Percentiles rank a stretch among this genome's conserved stretches.
phyloP scores from a whole-genome alignment of 2,113 vertebrate species.

The Phrynocephalus versicolor region DNA sequence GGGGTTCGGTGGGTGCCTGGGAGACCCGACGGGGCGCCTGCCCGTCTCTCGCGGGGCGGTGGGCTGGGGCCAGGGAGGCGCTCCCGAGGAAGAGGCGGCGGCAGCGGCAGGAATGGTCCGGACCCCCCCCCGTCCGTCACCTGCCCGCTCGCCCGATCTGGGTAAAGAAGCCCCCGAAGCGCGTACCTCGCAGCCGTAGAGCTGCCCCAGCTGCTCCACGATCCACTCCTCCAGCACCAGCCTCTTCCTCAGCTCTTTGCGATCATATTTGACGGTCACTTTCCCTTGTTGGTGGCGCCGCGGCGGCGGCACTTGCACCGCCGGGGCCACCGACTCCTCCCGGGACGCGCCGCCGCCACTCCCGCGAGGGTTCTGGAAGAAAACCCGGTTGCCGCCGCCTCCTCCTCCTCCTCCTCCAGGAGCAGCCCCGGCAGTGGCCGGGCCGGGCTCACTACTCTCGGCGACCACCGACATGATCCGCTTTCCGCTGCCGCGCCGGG shows the following conservation, averaged over 20 bases:
- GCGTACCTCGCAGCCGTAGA: slow-evolving; percentile 92
- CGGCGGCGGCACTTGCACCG: slow-evolving; percentile 67
- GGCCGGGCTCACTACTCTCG: slow-evolving; percentile 70
- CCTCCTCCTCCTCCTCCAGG: slow-evolving; percentile 59
- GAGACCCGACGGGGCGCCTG: neutral
- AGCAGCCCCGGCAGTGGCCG: slow-evolving; percentile 53
- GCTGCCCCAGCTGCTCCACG: slow-evolving; percentile 92
- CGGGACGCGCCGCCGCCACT: slow-evolving; percentile 64
- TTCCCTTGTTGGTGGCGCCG: slow-evolving; percentile 90
- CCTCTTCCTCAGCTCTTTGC: slow-evolving; percentile 94
- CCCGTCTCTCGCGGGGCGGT: neutral
- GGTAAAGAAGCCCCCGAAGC: too few relatives aligned
- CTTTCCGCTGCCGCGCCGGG: slow-evolving; percentile 25
- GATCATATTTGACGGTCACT: slow-evolving; percentile 97
- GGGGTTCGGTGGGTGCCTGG: neutral
- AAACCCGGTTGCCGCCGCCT: slow-evolving; percentile 79
- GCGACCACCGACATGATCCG: slow-evolving; percentile 71
- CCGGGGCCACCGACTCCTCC: slow-evolving; percentile 58
- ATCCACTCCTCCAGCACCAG: slow-evolving; percentile 96
- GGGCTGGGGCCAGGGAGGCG: too few relatives aligned
- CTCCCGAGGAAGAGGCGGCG: too few relatives aligned
- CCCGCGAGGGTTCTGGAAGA: slow-evolving; percentile 86
- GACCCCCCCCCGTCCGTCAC: too few relatives aligned
- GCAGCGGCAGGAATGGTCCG: too few relatives aligned
- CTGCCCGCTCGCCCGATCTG: too few relatives aligned